Base-by-base conservation (phyloP, 92 coral and sea anemone genomes). In the Zoanthus gigantus region DNA sequence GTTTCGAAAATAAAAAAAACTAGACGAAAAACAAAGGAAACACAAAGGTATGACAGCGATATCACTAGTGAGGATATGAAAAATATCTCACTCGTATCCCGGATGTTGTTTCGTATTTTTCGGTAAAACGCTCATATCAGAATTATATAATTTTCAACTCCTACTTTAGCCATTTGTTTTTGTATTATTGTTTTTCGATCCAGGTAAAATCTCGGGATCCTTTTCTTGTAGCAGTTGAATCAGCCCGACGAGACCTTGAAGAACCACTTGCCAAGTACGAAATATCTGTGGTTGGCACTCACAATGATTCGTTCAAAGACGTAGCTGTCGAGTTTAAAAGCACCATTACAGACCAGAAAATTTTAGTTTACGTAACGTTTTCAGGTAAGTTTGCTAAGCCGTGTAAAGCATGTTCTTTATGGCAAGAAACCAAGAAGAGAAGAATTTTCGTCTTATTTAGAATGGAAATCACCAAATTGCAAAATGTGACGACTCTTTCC, bases 311-410 rank as follows among this genome's bases (percentile, higher is more conserved):
- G 11, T 97, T 95, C 85, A 71, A 88, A 74, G 93, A 91, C 66
- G 89, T 89, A 16, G 90, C 92, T 17, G 88, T 97, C 12, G 99
- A 95, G 75, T 88, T 97, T 14, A 92, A 86, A 67, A 97, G 99
- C 81, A 83, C 92, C 4, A 18, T 95, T 14, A 97, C 99, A 11
- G 91, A 91, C 50, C 99, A 97, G 76, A 86, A 89, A 50, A 89
- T 66, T 32, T 66, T 92, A 50, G 90, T 95, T 80, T 87, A 88
- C 37, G 96, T 95, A 9, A 80, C 98, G 7, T 97, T 91, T 74
- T 76, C 90, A 61, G 84, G 94, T 81, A 68, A 46, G 85, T 46
- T 65, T 7, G 58, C 17, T 42, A 50, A 0, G 56, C 56, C 56
- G 56, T 7, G 9, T 50, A 11, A 7, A 50, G 12, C 12, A 4